A percentile compares a stretch with the other conserved stretches of the same genome.
Conservation (phyloP, 2,113 vertebrate genomes). For the Chaetodon auriga region DNA sequence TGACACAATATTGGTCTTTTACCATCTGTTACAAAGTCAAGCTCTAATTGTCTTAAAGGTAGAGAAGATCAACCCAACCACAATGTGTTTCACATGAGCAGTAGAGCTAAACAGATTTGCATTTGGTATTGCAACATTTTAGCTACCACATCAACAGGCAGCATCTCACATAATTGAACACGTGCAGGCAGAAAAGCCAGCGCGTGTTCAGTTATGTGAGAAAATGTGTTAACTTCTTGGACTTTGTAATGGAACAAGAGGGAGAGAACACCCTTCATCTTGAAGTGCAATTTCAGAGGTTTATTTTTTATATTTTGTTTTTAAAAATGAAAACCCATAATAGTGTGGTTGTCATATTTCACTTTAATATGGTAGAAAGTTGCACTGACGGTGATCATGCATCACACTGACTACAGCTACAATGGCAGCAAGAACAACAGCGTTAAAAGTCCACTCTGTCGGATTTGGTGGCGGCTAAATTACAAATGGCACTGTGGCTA, state of each 20-base stretch:
- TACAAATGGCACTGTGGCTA: too few species aligned
- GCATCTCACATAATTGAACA: slow-evolving; percentile 33
- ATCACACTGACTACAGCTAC: background rate
- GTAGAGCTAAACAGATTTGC: slow-evolving; percentile 13
- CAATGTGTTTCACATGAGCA: slow-evolving; percentile 14
- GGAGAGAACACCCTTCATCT: slow-evolving; percentile 28
- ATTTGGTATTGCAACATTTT: slow-evolving; percentile 13
- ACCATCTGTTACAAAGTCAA: slow-evolving; percentile 66
- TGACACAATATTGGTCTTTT: slow-evolving; percentile 53
- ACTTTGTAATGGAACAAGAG: slow-evolving; percentile 36
- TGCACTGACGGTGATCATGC: background rate
- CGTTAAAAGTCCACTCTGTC: too few species aligned
- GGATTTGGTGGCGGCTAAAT: too few species aligned
- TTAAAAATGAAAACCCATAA: slow-evolving; percentile 30
- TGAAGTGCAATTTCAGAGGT: slow-evolving; percentile 73
- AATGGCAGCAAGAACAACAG: background rate
- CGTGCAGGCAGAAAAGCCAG: background rate
- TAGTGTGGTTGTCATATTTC: slow-evolving; percentile 39
- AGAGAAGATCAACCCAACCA: slow-evolving; percentile 4
- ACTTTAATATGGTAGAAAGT: slow-evolving; percentile 8
- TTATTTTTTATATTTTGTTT: slow-evolving; percentile 16
- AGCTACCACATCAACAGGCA: background rate
- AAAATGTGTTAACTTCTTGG: background rate
- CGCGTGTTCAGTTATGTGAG: too few species aligned
- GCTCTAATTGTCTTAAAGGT: slow-evolving; percentile 39